Evolutionary conservation across 2,888 invertebrate species (phyloP), one percentile per base, ranked within the genome.

Genomic region (Ophion obscuratus): DNA sequence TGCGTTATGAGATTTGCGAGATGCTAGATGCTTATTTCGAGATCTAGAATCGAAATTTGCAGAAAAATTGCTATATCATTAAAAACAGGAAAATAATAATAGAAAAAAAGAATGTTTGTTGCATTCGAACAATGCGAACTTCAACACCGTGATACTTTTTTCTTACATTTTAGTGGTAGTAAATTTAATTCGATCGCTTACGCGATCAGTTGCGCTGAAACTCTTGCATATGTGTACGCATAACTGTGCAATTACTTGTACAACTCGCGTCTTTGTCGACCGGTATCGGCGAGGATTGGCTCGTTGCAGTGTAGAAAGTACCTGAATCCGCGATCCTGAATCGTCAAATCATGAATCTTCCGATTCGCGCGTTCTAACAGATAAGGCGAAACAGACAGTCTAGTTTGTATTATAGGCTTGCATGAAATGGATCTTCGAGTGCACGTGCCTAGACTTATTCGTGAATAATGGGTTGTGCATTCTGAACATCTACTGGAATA

Each of bases 261-360:
- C 57, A 79, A 76, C 61, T 76, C 83, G 79, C 79, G 71, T 83
- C 36, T 75, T 31, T 67, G 76, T 83, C 76, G 59, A 64, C 66
- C 59, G 7, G 59, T 31, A 59, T 62, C 74, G 40, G 53, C 4
- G 27, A 68, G 66, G 70, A 53, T 53, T 71, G 76, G 73, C 68
- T 73, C 80, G 80, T 83, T 71, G 61, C 74, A 24, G n/a, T 61
- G n/a, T 83, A 83, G 83, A 83, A 83, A 86, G 86, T 86, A 59
- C 66, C 70, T 57, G 61, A 71, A 86, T 81, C 73, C 80, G 73
- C 66, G 47, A 85, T 85, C 74, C 81, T 64, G 57, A 66, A 74
- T 85, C 64, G 79, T 82, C 71, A 73, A 57, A 81, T 73, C 81
- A 61, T 81, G 81, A 81, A 81, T 81, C 81, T 68, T 68, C 68